Base-by-base conservation (phyloP, 1,140 invertebrate species). In the Listronotus bonariensis region DNA sequence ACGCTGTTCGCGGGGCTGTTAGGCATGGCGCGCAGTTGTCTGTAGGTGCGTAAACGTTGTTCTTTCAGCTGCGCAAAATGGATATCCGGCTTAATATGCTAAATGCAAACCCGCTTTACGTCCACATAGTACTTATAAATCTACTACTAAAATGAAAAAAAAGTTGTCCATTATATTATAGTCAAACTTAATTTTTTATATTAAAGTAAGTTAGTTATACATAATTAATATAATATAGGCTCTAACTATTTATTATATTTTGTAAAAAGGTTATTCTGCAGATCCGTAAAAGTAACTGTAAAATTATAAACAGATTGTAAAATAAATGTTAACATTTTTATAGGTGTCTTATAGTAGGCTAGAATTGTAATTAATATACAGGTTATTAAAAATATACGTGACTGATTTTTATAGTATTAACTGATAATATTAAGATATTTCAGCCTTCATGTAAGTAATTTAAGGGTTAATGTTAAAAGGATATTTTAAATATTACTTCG, bases 271-370 rank as follows among this genome's bases (percentile, higher is more conserved):
- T 48, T 17, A 20, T 69, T 70, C 67, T 65, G 45, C 49, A 65
- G 63, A 60, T 57, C 11, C 34, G 34, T 36, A 36, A 34, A 14
- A 53, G 8, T 34, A 36, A 34, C 14, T 40, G 36, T 12, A n/a
- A 60, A 40, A 43, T 58, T 58, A 60, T 49, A 51, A 38, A 60
- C 48, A 60, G 38, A 61, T 68, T 76, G 72, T 76, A 76, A 74
- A 69, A 76, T 73, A 74, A 70, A 72, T 72, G 71, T 74, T 74
- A 64, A 72, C 72, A 69, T 69, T 72, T 66, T 74, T 72, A 68
- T 75, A 74, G 70, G 65, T 74, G 73, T 74, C 60, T 68, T 65
- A 73, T 75, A 71, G 60, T 74, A 70, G 69, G 51, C 64, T 61
- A 68, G 65, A 69, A 59, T 61, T 74, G 65, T 72, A 75, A 69